Evolutionary conservation across 2,888 invertebrate species (phyloP).

Genomic region (Leucophenga maculata): DNA sequence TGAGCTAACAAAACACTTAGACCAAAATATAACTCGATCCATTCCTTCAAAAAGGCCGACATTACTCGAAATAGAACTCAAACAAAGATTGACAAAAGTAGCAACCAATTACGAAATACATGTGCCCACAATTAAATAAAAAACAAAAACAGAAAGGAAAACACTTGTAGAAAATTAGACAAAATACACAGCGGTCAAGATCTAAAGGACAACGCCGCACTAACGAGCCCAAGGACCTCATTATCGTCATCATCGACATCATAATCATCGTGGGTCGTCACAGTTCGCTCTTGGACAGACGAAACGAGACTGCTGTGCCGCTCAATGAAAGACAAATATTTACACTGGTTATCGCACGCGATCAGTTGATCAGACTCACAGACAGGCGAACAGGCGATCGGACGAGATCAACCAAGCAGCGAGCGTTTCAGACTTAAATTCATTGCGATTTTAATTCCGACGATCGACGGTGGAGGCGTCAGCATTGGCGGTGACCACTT

Average conservation of each 20-base stretch:
- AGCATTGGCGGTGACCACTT: constrained; percentile 31
- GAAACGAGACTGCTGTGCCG: neutral
- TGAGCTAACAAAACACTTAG: constrained; percentile 1
- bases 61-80: neutral
- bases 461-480: constrained; percentile 49
- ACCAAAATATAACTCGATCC: neutral
- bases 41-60: neutral
- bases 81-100: constrained; percentile 17
- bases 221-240: constrained; percentile 24
- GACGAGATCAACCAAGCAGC: no score
- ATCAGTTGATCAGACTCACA: constrained; percentile 27
- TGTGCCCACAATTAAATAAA: constrained; percentile 53
- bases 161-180: neutral
- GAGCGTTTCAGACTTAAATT: constrained; percentile 6
- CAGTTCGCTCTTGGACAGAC: neutral
- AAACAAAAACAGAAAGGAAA: neutral
- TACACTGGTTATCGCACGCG: constrained; percentile 57
- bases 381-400: constrained; percentile 31
- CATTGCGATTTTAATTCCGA: constrained; percentile 30
- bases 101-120: constrained; percentile 24
- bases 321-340: constrained; percentile 56
- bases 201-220: constrained; percentile 7
- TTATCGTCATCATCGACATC: neutral
- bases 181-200: constrained; percentile 35
- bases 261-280: neutral